Conservation (phyloP, 2,113 vertebrate genomes). For the Chaetodon auriga region DNA sequence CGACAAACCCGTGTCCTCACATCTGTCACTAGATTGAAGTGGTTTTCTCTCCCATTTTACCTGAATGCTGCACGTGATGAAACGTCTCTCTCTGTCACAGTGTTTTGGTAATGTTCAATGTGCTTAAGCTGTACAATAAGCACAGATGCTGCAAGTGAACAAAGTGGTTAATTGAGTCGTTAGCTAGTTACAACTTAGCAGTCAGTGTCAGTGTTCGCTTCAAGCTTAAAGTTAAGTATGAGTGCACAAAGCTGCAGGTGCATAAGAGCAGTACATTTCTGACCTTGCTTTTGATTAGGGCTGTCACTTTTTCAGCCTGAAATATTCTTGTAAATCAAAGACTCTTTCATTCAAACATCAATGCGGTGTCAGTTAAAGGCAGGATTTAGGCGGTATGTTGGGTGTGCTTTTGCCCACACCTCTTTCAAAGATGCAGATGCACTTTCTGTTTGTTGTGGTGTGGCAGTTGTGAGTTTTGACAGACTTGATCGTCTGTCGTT, state of each 20-base stretch:
- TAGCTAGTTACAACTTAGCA: background rate
- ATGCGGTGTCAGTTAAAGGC: background rate
- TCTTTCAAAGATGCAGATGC: background rate
- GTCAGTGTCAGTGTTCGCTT: no score
- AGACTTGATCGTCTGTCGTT: background rate
- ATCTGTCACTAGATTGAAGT: no score
- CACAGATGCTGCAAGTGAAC: background rate
- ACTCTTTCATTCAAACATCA: background rate
- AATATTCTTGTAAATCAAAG: background rate
- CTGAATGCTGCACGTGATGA: background rate
- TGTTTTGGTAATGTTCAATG: background rate
- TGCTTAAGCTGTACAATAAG: background rate
- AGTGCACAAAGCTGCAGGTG: background rate
- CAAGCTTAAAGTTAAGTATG: background rate
- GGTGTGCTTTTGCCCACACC: background rate
- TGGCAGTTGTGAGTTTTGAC: background rate
- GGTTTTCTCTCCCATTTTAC: background rate
- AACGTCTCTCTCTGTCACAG: background rate
- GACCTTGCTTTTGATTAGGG: background rate
- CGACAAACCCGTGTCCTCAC: no score
- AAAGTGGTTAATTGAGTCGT: background rate
- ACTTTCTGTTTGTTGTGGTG: background rate
- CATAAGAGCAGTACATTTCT: no score
- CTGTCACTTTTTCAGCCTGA: background rate
- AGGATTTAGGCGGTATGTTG: conserved; percentile 6